Evolutionary conservation across 2,888 invertebrate species (phyloP).

Genomic region (Tinea pellionella): DNA sequence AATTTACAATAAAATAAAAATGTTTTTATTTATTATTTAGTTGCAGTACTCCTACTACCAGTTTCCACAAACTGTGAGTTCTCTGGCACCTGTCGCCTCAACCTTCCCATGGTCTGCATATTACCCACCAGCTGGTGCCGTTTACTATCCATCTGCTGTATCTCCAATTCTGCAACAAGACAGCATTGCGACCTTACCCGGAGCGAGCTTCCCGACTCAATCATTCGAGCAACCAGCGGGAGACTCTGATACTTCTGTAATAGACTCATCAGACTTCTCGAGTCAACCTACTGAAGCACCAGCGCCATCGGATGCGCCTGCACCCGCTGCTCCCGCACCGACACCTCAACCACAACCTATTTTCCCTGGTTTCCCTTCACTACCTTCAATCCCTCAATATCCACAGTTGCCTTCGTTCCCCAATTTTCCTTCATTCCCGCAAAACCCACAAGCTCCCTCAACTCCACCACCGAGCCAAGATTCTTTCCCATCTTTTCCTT

Average conservation of each 20-base stretch:
- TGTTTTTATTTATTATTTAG: neutral
- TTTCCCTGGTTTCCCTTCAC: slow-evolving; percentile 11
- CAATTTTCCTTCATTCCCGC: slow-evolving; percentile 25
- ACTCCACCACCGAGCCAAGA: slow-evolving; percentile 8
- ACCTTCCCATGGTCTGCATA: slow-evolving; percentile 36
- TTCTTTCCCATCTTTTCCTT: slow-evolving; percentile 26
- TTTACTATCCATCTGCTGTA: slow-evolving; percentile 10
- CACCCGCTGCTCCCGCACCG: neutral
- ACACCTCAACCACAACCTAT: slow-evolving; percentile 13
- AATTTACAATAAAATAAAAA: no score
- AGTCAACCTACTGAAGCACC: slow-evolving; percentile 25
- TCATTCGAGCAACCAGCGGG: slow-evolving; percentile 21
- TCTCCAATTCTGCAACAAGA: slow-evolving; percentile 3
- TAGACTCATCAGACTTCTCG: slow-evolving; percentile 48
- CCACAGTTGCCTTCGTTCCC: slow-evolving; percentile 22
- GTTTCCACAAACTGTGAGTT: slow-evolving; percentile 21
- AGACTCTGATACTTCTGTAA: slow-evolving; percentile 46
- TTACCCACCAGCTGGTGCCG: slow-evolving; percentile 25
- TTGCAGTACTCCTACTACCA: slow-evolving; percentile 3
- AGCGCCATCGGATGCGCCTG: neutral
- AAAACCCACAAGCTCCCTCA: slow-evolving; percentile 21
- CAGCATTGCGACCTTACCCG: neutral
- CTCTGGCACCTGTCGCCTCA: slow-evolving; percentile 27
- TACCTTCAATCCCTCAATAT: slow-evolving; percentile 25
- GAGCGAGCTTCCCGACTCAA: neutral